phyloP scores from a whole-genome alignment of 2,113 vertebrate species.

The Excalfactoria chinensis region DNA sequence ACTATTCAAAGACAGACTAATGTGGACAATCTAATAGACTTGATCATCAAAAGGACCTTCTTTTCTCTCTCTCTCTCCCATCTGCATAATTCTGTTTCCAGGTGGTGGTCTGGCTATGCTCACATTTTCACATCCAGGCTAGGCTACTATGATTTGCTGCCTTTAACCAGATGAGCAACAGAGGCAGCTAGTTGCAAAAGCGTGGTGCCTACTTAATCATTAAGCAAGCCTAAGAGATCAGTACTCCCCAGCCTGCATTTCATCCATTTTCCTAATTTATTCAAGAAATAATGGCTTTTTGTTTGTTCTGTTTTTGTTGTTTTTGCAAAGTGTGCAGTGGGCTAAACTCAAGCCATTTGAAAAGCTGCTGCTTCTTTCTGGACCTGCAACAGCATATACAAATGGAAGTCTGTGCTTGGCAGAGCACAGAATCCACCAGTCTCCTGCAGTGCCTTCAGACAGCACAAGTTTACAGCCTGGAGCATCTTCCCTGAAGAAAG shows the following conservation, averaged over 20 bases:
- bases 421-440: background rate
- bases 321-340: background rate
- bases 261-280: background rate
- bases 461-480: background rate
- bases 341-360: background rate
- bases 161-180: background rate
- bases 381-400: background rate
- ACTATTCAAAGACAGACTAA: background rate
- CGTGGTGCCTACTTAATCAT: background rate
- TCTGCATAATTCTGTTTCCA: background rate
- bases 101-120: background rate
- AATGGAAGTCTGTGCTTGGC: background rate
- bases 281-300: background rate
- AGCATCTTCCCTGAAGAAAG: background rate
- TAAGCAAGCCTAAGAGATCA: background rate
- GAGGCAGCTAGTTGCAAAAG: background rate
- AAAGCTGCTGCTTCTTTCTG: background rate
- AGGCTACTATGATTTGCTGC: background rate
- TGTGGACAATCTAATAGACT: background rate
- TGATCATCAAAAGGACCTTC: background rate
- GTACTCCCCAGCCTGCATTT: background rate
- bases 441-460: background rate
- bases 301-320: too few species aligned
- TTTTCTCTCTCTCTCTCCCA: background rate
- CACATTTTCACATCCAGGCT: background rate